These are phyloP conservation scores for Hyppa rectilinea DNA, from an alignment of 2,888 invertebrate species.

Conservation along the genomic window DNA sequence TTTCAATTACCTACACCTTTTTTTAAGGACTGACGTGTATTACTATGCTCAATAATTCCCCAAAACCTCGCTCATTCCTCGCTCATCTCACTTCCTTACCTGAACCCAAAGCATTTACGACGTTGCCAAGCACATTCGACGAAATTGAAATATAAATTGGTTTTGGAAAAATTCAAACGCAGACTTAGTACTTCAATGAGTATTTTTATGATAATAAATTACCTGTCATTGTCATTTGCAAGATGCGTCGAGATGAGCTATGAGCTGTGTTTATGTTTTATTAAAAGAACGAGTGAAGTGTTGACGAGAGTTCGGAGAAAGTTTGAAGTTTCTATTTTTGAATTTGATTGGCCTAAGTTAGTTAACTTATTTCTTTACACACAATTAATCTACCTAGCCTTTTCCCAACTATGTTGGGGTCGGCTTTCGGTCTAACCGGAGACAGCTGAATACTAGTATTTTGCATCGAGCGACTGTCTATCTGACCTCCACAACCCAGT, in stretches of 20 bases:
- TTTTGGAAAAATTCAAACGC: slow-evolving; percentile 66
- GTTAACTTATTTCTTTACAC: too few species aligned
- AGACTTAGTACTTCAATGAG: slow-evolving; percentile 55
- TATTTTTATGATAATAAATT: slow-evolving; percentile 61
- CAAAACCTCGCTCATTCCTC: slow-evolving; percentile 31
- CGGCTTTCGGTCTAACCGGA: too few species aligned
- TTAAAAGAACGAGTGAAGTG: background rate
- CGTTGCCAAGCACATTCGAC: slow-evolving; percentile 63
- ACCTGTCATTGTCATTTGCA: slow-evolving; percentile 61
- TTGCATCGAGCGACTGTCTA: too few species aligned
- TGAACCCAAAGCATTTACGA: slow-evolving; percentile 43
- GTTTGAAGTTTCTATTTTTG: background rate
- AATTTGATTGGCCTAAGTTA: too few species aligned
- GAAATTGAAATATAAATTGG: slow-evolving; percentile 71
- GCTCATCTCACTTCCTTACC: slow-evolving; percentile 22
- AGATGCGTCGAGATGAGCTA: slow-evolving; percentile 32
- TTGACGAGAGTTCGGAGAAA: background rate
- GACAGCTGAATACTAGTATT: too few species aligned
- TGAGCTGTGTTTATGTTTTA: slow-evolving; percentile 13
- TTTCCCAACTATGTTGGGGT: too few species aligned
- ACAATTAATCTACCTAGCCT: too few species aligned
- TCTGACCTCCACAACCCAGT: too few species aligned
- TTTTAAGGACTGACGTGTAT: background rate
- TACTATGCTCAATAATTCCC: background rate
- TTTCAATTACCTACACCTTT: background rate